Evolutionary conservation across 1,140 invertebrate genomes (phyloP), one percentile per base, ranked within the genome.

Genomic region (Hypsibius dujardini): DNA sequence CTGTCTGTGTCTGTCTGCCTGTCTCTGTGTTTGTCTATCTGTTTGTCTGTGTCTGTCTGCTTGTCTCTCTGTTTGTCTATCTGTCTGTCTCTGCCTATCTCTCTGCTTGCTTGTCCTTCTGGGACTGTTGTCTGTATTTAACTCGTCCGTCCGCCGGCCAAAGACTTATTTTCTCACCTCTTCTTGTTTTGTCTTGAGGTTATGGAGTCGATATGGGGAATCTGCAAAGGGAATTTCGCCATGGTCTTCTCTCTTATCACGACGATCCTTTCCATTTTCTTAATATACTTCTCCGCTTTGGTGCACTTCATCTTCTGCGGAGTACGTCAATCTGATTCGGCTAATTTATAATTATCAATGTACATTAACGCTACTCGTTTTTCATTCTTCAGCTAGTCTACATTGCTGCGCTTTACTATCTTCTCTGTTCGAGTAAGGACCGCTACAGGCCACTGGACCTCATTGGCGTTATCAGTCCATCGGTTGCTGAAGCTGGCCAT

Each of bases 401-500:
- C 81, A 86, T 97, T 75, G 95, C 94, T 1, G 91, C 92, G 0
- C 80, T 98, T 1, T 98, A 96, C 79, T 98, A 98, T 79, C 82
- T 98, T 47, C 81, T 98, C 60, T 90, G 87, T 73, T 89, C 87
- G 1, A 95, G 92, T 79, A 86, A 86, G 74, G 85, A 88, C 60
- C 84, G 88, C 60, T 97, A 96, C 77, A 94, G 93, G 78, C 93
- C 93, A 0, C 86, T 95, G 56, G 90, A 92, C 78, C 79, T 90
- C 14, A 85, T 92, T 71, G 86, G 86, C 1, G 50, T 75, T 75
- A 78, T 80, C 69, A 70, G 74, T 46, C 1, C 60, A 3, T 45
- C 12, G 42, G 45, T 67, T 67, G 62, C 12, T 3, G 62, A 67
- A 67, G 12, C 7, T 12, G 62, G 12, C 42, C 62, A 67, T 67